Evolutionary conservation across 1,140 invertebrate species (phyloP).

Genomic region (Eriocheir sinensis): DNA sequence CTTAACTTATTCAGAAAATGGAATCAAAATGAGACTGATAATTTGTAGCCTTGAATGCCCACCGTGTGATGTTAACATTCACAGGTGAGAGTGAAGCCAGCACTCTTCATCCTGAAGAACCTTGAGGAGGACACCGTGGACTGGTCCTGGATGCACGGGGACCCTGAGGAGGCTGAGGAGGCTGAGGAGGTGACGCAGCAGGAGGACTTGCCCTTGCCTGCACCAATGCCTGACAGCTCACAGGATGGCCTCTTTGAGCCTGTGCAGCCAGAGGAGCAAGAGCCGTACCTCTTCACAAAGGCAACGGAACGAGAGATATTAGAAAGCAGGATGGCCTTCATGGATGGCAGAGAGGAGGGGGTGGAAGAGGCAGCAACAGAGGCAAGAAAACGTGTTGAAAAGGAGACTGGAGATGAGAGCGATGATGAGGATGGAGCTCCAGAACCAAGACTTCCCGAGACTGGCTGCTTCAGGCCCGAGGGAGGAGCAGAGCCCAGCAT

Average conservation of each 20-base stretch:
- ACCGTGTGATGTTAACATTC: background rate
- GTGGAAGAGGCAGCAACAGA: background rate
- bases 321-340: background rate
- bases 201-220: background rate
- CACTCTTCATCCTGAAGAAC: conserved; percentile 58
- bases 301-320: background rate
- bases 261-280: background rate
- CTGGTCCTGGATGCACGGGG: conserved; percentile 33
- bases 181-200: background rate
- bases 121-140: conserved; percentile 49
- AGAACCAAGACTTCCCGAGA: conserved; percentile 57
- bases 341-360: background rate
- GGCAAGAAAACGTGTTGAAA: background rate
- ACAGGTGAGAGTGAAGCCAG: conserved; percentile 68
- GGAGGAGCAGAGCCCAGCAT: background rate
- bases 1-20: background rate
- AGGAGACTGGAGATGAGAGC: background rate
- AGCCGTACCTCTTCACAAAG: background rate
- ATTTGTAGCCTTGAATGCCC: no score
- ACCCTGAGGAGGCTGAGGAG: background rate
- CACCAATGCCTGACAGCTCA: background rate
- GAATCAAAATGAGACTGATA: background rate
- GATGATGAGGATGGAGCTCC: background rate
- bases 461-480: conserved; percentile 62
- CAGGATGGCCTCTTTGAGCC: background rate